Conservation (phyloP, 1,140 invertebrate species). For the Heliconius eleuchia region DNA sequence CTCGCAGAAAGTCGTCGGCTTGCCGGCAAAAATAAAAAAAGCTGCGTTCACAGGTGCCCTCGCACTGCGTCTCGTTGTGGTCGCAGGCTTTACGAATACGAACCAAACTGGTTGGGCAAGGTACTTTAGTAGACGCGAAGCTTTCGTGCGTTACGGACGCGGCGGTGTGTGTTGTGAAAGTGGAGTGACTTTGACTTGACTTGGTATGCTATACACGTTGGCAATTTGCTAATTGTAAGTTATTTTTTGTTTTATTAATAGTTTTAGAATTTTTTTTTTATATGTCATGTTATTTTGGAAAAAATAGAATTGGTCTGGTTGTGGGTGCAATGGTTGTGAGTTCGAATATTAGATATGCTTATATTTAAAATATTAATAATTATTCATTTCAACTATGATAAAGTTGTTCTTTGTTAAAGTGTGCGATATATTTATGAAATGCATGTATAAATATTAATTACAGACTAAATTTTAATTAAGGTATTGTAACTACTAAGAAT, state of each 20-base stretch:
- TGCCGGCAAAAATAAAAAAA: conserved; percentile 33
- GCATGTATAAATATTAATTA: too few species aligned
- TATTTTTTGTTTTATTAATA: neutral
- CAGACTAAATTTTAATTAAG: too few species aligned
- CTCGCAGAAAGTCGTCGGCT: conserved; percentile 35
- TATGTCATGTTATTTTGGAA: neutral
- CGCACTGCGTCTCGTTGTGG: conserved; percentile 36
- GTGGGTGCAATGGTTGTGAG: neutral
- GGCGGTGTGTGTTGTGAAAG: conserved; percentile 5
- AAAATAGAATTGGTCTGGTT: neutral
- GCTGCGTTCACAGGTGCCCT: conserved; percentile 38
- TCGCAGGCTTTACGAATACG: conserved; percentile 32
- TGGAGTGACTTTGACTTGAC: conserved; percentile 27
- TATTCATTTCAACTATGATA: too few species aligned
- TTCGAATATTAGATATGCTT: neutral
- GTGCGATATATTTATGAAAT: too few species aligned
- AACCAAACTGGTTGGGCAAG: conserved; percentile 25
- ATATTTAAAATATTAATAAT: too few species aligned
- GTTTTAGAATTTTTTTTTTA: neutral
- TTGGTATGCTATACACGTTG: conserved; percentile 7
- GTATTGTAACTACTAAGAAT: too few species aligned
- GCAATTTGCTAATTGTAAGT: neutral
- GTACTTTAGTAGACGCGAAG: conserved; percentile 42
- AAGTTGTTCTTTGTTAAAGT: too few species aligned
- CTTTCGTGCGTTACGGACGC: conserved; percentile 37